phyloP scores from a whole-genome alignment of 2,797 vertebrate genomes.

The Pachyuromys duprasi region DNA sequence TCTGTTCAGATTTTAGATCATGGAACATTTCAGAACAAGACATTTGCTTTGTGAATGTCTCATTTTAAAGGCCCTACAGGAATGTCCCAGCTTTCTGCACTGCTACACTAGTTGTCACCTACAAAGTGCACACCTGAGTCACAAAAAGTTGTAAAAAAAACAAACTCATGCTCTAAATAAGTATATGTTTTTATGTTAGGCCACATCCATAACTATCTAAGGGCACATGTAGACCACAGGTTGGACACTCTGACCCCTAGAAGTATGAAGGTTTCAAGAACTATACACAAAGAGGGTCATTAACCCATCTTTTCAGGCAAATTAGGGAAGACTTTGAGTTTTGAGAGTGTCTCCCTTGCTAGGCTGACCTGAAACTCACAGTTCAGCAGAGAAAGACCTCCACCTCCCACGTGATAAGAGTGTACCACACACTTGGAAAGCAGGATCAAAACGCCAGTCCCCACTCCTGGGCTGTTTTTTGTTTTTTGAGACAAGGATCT shows the following conservation, averaged over 20 bases:
- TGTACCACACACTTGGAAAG: not conserved
- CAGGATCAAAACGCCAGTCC: not conserved
- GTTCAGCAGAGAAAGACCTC: not conserved
- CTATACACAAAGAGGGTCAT: not conserved
- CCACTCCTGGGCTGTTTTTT: not conserved
- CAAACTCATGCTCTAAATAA: not conserved
- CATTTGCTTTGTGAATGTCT: not conserved
- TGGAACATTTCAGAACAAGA: no score
- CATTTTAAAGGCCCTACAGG: not conserved
- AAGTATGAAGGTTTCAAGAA: not conserved
- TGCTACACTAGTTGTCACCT: not conserved
- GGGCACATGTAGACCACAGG: no score
- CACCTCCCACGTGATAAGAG: not conserved
- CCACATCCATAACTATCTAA: not conserved
- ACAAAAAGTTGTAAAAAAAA: not conserved
- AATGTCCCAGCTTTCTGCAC: not conserved
- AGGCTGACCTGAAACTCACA: not conserved
- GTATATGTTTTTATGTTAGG: not conserved
- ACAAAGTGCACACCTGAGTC: not conserved
- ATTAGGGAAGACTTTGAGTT: not conserved
- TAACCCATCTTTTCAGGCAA: not conserved
- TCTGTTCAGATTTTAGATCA: not conserved
- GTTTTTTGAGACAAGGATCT: not conserved
- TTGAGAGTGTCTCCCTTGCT: not conserved
- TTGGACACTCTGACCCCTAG: not conserved